A percentile compares a stretch with the other conserved stretches of the same genome.
phyloP scores from a whole-genome alignment of 1,140 invertebrate genomes.

The Leptonema lineaticorne region DNA sequence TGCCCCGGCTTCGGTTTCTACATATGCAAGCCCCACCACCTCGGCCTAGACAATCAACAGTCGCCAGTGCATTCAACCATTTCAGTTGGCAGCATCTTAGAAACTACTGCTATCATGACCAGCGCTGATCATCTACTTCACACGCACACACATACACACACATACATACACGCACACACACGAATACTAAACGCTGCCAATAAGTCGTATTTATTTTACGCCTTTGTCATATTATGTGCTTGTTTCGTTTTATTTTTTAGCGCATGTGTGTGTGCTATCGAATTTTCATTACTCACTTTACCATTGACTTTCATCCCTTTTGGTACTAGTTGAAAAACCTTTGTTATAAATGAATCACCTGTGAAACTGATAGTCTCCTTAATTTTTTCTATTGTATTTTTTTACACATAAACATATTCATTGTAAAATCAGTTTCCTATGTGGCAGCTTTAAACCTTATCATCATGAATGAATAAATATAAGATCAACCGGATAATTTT shows the following conservation, averaged over 20 bases:
- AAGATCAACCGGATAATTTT: too few species aligned
- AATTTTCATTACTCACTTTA: not conserved
- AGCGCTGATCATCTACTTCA: not conserved
- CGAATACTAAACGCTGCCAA: not conserved
- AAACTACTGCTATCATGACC: constrained; percentile 15
- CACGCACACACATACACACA: not conserved
- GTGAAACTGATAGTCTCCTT: not conserved
- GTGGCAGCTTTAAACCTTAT: too few species aligned
- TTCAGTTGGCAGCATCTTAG: not conserved
- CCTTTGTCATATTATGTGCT: not conserved
- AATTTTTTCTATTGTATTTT: not conserved
- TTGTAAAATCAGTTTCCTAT: too few species aligned
- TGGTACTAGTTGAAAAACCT: too few species aligned
- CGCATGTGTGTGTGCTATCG: constrained; percentile 1
- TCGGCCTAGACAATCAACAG: constrained; percentile 18
- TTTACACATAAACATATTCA: not conserved
- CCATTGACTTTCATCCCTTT: too few species aligned
- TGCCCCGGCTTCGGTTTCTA: constrained; percentile 12
- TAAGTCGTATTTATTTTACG: not conserved
- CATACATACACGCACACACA: not conserved
- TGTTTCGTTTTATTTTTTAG: constrained; percentile 1
- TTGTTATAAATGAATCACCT: too few species aligned
- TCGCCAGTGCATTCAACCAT: constrained; percentile 4
- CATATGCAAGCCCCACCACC: constrained; percentile 22
- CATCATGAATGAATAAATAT: too few species aligned